Conservation (phyloP, 2,888 invertebrate genomes). For the Tipula confusa region DNA sequence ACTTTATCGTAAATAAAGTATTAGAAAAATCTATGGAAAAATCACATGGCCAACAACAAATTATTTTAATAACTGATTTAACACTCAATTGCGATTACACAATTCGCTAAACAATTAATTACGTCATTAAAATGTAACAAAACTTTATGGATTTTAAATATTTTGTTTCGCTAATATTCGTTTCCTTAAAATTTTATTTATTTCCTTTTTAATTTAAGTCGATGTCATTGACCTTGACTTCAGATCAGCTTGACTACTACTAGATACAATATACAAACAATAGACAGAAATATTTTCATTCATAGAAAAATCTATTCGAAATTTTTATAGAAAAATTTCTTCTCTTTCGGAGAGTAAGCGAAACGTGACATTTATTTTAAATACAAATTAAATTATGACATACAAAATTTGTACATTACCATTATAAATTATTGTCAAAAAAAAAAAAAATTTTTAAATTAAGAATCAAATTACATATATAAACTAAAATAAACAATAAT, state of each 20-base stretch:
- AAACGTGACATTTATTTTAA: background rate
- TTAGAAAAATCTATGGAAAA: too few relatives aligned
- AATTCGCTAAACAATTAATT: background rate
- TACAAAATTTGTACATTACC: background rate
- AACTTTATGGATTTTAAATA: too few relatives aligned
- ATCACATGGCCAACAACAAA: too few relatives aligned
- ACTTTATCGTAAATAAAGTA: too few relatives aligned
- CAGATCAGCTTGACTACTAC: background rate
- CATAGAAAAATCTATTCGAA: background rate
- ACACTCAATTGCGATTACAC: background rate
- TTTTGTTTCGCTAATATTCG: background rate
- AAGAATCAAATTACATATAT: background rate
- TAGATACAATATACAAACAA: too few relatives aligned
- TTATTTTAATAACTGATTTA: too few relatives aligned
- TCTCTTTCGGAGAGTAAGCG: background rate
- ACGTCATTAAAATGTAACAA: background rate
- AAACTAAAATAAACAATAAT: background rate
- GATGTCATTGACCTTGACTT: background rate
- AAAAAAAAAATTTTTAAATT: too few relatives aligned
- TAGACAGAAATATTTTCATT: background rate
- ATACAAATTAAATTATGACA: background rate
- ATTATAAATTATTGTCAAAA: background rate
- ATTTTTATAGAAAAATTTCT: background rate
- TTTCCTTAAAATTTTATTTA: too few relatives aligned
- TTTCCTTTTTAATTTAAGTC: background rate